Evolutionary conservation across 2,797 vertebrate species (phyloP).

Genomic region (Rhynchotus rufescens): DNA sequence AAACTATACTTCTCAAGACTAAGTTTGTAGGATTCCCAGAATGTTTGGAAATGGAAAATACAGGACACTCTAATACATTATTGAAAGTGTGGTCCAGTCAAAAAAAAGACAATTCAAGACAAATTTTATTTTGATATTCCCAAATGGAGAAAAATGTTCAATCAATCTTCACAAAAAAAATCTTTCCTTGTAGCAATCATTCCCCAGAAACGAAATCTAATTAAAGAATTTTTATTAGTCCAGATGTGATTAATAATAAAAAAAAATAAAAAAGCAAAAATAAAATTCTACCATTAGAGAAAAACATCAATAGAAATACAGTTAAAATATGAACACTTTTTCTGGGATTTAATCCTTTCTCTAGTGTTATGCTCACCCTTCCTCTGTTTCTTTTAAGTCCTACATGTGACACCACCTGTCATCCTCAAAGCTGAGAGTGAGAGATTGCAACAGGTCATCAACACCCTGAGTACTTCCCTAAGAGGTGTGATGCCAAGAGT

Average conservation of each 20-base stretch:
- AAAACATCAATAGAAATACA: not conserved
- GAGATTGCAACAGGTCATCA: not conserved
- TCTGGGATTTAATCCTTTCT: not conserved
- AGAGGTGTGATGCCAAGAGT: not conserved
- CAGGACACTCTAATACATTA: not conserved
- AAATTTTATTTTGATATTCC: not conserved
- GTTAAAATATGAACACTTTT: not conserved
- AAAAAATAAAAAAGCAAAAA: not conserved
- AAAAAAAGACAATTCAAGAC: not conserved
- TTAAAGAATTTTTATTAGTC: not conserved
- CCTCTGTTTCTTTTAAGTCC: not conserved
- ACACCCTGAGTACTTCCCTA: not conserved
- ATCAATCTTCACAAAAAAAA: not conserved
- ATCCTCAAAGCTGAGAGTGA: not conserved
- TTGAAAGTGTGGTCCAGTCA: not conserved
- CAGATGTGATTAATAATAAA: not conserved
- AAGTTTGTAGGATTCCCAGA: not conserved
- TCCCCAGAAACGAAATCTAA: not conserved
- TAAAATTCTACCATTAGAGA: not conserved
- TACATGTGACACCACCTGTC: not conserved
- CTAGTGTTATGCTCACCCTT: not conserved
- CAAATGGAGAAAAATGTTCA: not conserved
- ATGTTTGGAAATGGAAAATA: not conserved
- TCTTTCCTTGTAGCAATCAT: not conserved
- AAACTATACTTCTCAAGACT: not conserved